Conservation (phyloP, 1,140 invertebrate genomes). For the Mycetomoellerius zeteki region DNA sequence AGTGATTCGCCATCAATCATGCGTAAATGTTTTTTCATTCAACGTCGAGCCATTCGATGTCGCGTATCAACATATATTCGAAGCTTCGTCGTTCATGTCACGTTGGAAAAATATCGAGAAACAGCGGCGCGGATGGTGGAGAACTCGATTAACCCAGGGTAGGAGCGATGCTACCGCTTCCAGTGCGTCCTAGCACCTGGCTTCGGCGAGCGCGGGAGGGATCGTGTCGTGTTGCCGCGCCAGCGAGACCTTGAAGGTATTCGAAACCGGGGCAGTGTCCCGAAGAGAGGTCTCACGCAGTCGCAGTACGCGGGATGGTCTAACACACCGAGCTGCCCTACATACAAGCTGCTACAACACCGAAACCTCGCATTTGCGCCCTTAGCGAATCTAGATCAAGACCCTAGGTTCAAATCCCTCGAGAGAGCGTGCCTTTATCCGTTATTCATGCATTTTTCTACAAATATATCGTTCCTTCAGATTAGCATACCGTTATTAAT, state of each 20-base stretch:
- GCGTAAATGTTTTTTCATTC: conserved; percentile 38
- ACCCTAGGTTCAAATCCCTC: conserved; percentile 68
- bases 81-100: conserved; percentile 10
- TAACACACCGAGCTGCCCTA: conserved; percentile 79
- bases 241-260: conserved; percentile 83
- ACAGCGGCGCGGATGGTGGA: conserved; percentile 41
- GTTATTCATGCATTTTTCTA: conserved; percentile 67
- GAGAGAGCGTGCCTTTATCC: conserved; percentile 59
- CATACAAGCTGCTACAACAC: conserved; percentile 73
- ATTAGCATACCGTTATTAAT: conserved; percentile 14
- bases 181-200: conserved; percentile 66
- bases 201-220: conserved; percentile 26
- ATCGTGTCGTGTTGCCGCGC: conserved; percentile 65
- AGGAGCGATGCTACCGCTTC: conserved; percentile 60
- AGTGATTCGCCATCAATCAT: conserved; percentile 39
- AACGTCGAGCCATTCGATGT: conserved; percentile 12
- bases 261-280: conserved; percentile 83
- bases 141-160: conserved; percentile 46
- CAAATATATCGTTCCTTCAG: conserved; percentile 63
- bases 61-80: neutral
- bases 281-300: conserved; percentile 73
- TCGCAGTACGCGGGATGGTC: conserved; percentile 63
- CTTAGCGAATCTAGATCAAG: conserved; percentile 74
- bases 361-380: conserved; percentile 58
- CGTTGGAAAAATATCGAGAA: conserved; percentile 38